Percentiles rank a stretch among this genome's conserved stretches.
phyloP scores from a whole-genome alignment of 2,888 invertebrate species.

The Agrotis exclamationis region DNA sequence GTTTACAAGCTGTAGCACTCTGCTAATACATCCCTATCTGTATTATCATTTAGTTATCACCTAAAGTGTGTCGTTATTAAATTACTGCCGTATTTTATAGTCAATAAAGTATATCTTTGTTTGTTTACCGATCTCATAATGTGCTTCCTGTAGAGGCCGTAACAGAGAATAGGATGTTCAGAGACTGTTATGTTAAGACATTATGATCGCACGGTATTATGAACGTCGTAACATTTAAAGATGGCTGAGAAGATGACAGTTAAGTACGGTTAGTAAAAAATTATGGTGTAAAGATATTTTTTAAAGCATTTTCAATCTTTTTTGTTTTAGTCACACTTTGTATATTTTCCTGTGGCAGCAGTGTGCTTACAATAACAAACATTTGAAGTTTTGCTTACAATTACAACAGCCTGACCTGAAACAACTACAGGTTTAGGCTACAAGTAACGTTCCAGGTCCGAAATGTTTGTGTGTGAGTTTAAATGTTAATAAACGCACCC shows the following conservation, averaged over 20 bases:
- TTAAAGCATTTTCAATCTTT: too few species aligned
- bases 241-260: background rate
- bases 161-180: background rate
- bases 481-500: too few species aligned
- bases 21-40: constrained; percentile 11
- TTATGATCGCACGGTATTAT: constrained; percentile 8
- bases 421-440: too few species aligned
- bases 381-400: too few species aligned
- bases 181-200: constrained; percentile 9
- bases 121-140: constrained; percentile 31
- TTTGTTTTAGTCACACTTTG: too few species aligned
- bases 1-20: too few species aligned
- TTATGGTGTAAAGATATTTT: background rate
- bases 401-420: too few species aligned
- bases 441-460: too few species aligned
- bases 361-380: too few species aligned
- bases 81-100: constrained; percentile 44
- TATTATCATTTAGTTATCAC: constrained; percentile 37
- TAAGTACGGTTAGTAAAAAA: background rate
- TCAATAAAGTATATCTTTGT: constrained; percentile 42
- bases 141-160: constrained; percentile 21
- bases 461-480: too few species aligned
- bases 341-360: too few species aligned
- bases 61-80: constrained; percentile 37
- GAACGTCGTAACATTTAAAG: background rate